These are phyloP conservation scores for Trichopoda pennipes DNA, from an alignment of 2,888 invertebrate species.

Conservation along the genomic window DNA sequence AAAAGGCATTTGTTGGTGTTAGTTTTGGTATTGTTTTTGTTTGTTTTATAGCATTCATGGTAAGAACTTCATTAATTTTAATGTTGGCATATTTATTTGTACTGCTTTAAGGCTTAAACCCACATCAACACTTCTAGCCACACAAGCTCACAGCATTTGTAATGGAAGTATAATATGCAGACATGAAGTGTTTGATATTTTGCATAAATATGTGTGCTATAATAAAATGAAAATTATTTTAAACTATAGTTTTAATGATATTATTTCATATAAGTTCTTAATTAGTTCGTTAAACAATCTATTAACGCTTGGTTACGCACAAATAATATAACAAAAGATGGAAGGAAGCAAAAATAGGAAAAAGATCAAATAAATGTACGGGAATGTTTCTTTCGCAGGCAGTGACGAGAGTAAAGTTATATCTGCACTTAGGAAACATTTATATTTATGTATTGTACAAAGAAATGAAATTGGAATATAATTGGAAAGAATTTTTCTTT, in stretches of 20 bases:
- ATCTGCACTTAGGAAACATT: no score
- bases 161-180: not conserved
- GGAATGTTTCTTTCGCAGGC: no score
- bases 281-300: conserved; percentile 52
- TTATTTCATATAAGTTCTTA: conserved; percentile 44
- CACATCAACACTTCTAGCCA: conserved; percentile 24
- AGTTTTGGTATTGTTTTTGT: not conserved
- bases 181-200: not conserved
- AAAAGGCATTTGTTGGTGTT: not conserved
- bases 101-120: conserved; percentile 25
- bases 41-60: not conserved
- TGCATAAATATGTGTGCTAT: not conserved
- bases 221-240: conserved; percentile 26
- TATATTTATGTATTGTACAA: no score
- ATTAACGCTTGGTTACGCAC: conserved; percentile 30
- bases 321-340: conserved; percentile 4
- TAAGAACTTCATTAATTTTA: conserved; percentile 40
- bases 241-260: conserved; percentile 35
- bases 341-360: not conserved
- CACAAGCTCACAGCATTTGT: not conserved
- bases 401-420: no score
- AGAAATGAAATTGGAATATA: no score
- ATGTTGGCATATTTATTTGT: conserved; percentile 46
- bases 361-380: not conserved
- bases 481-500: no score